Conservation (phyloP, 2,888 invertebrate genomes). For the Drosophila sordidula region DNA sequence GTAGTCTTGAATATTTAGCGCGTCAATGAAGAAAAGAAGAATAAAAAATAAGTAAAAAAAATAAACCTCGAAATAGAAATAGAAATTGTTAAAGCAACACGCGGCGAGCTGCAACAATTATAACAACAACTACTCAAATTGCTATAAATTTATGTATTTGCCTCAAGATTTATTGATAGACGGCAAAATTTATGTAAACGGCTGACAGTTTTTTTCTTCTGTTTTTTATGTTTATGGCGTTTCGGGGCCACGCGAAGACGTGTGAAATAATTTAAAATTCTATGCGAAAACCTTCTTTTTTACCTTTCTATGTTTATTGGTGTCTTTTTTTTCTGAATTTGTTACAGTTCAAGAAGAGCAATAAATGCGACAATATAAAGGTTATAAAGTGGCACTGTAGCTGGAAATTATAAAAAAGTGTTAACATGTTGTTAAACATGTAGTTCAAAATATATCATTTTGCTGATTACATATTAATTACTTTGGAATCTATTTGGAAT, state of each 20-base stretch:
- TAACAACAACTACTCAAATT: slow-evolving; percentile 23
- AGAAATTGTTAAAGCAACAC: slow-evolving; percentile 31
- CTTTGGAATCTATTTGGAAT: background rate
- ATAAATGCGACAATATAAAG: slow-evolving; percentile 1
- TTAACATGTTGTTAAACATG: background rate
- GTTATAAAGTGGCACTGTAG: background rate
- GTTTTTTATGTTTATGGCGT: slow-evolving; percentile 19
- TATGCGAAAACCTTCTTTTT: slow-evolving; percentile 28
- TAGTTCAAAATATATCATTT: background rate
- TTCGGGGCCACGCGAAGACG: slow-evolving; percentile 34
- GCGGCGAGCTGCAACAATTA: slow-evolving; percentile 21
- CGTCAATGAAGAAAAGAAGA: slow-evolving; percentile 30
- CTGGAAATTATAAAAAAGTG: background rate
- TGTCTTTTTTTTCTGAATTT: slow-evolving; percentile 9
- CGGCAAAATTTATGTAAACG: slow-evolving; percentile 68
- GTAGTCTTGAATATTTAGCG: slow-evolving; percentile 73
- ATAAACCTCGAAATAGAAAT: slow-evolving; percentile 31
- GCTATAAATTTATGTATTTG: slow-evolving; percentile 57
- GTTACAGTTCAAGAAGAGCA: slow-evolving; percentile 10
- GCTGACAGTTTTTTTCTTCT: slow-evolving; percentile 43
- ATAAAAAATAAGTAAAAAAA: slow-evolving; percentile 15
- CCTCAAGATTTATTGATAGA: slow-evolving; percentile 71
- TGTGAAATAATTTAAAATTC: slow-evolving; percentile 59
- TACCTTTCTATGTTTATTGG: slow-evolving; percentile 2
- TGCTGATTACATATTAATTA: background rate